Conservation (phyloP, 2,797 vertebrate genomes). For the Chrysocyon brachyurus region DNA sequence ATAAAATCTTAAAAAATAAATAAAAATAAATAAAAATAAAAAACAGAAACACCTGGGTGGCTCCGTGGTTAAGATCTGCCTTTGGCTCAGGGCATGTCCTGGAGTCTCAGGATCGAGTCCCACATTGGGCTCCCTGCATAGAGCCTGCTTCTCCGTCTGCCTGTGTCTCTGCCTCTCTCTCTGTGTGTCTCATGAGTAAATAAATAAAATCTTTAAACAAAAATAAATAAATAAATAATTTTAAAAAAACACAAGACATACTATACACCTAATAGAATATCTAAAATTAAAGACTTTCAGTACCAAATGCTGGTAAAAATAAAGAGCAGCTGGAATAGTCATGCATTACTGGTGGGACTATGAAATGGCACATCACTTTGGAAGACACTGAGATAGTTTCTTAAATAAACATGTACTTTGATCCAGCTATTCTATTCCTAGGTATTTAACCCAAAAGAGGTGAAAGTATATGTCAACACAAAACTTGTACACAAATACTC, state of each 20-base stretch:
- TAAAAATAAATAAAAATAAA: too few species aligned
- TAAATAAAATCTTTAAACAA: too few species aligned
- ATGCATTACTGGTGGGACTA: background rate
- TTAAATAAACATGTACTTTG: background rate
- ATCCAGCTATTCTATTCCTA: background rate
- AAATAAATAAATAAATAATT: too few species aligned
- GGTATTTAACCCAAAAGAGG: background rate
- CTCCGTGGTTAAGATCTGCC: too few species aligned
- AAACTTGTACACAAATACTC: background rate
- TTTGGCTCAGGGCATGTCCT: too few species aligned
- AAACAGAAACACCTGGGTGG: too few species aligned
- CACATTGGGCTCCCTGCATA: too few species aligned
- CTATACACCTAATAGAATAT: background rate
- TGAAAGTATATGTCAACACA: background rate
- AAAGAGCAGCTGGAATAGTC: background rate
- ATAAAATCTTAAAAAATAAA: too few species aligned
- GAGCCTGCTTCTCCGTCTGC: too few species aligned
- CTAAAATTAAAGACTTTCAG: background rate
- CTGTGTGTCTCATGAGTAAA: too few species aligned
- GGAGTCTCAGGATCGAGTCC: too few species aligned
- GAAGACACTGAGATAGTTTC: background rate
- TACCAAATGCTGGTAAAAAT: background rate
- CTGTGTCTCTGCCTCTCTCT: too few species aligned
- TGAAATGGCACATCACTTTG: background rate
- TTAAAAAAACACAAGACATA: background rate